A percentile compares a stretch with the other conserved stretches of the same genome.
Evolutionary conservation across 1,140 invertebrate genomes (phyloP).

Genomic region (Papilio glaucus): DNA sequence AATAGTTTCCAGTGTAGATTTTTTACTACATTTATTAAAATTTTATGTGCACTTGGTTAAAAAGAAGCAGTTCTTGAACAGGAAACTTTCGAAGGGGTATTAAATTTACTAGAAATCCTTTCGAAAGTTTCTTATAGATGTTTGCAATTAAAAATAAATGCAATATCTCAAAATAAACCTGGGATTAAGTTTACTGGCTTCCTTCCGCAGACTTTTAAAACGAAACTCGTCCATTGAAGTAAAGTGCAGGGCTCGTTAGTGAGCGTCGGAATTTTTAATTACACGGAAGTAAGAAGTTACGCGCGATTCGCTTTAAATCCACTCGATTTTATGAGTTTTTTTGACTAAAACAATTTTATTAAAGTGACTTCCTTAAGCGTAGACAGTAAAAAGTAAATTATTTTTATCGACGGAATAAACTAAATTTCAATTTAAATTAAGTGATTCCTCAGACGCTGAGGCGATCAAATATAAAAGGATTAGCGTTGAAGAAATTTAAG

Average conservation of each 20-base stretch:
- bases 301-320: slow-evolving; percentile 54
- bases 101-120: not conserved
- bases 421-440: too few species aligned
- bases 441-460: too few species aligned
- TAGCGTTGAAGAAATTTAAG: too few species aligned
- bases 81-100: not conserved
- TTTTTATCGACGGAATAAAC: not conserved
- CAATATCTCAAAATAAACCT: slow-evolving; percentile 28
- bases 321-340: slow-evolving; percentile 38
- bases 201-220: slow-evolving; percentile 34
- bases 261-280: slow-evolving; percentile 67
- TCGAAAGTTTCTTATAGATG: slow-evolving; percentile 14
- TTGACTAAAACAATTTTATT: slow-evolving; percentile 20
- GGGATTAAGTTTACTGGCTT: slow-evolving; percentile 31
- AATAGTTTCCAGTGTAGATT: too few species aligned
- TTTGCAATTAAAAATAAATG: slow-evolving; percentile 23
- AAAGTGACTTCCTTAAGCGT: not conserved
- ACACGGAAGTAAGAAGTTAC: slow-evolving; percentile 61
- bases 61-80: not conserved
- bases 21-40: not conserved
- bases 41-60: not conserved
- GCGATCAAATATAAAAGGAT: too few species aligned
- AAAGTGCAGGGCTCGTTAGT: slow-evolving; percentile 63
- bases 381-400: not conserved
- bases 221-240: slow-evolving; percentile 55